Evolutionary conservation across 2,113 vertebrate genomes (phyloP).

Genomic region (Murina feae): DNA sequence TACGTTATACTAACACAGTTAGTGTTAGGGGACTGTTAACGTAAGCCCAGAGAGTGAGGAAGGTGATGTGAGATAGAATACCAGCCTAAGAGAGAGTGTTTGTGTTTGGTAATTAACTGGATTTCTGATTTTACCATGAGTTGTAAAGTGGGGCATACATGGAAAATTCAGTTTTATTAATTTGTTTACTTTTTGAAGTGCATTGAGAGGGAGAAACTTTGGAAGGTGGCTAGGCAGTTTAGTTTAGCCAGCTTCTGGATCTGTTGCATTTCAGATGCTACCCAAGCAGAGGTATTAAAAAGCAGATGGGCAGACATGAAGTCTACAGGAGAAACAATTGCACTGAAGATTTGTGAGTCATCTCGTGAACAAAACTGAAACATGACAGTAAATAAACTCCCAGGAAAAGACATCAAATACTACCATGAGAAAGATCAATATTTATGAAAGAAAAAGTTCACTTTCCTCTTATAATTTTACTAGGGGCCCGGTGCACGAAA

Average conservation of each 20-base stretch:
- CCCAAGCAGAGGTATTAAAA: background rate
- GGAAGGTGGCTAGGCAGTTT: background rate
- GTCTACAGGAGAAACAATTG: background rate
- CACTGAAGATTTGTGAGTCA: no score
- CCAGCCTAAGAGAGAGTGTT: background rate
- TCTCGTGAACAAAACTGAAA: background rate
- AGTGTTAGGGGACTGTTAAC: fast-evolving
- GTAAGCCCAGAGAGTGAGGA: no score
- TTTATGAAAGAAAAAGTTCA: background rate
- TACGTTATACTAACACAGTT: background rate
- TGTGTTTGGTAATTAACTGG: background rate
- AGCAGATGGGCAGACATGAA: background rate
- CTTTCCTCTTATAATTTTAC: background rate
- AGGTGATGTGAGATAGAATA: fast-evolving
- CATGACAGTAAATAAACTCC: background rate
- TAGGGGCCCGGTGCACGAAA: no score
- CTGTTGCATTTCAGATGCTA: background rate
- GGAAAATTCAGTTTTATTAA: background rate
- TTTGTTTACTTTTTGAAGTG: background rate
- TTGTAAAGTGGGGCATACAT: background rate
- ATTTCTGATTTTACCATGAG: background rate
- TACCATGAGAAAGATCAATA: background rate
- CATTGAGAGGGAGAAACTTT: background rate
- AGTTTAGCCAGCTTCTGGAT: background rate
- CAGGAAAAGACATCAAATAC: background rate